Evolutionary conservation across 92 coral and sea anemone species (phyloP).

Genomic region (Phenganax subtilis): DNA sequence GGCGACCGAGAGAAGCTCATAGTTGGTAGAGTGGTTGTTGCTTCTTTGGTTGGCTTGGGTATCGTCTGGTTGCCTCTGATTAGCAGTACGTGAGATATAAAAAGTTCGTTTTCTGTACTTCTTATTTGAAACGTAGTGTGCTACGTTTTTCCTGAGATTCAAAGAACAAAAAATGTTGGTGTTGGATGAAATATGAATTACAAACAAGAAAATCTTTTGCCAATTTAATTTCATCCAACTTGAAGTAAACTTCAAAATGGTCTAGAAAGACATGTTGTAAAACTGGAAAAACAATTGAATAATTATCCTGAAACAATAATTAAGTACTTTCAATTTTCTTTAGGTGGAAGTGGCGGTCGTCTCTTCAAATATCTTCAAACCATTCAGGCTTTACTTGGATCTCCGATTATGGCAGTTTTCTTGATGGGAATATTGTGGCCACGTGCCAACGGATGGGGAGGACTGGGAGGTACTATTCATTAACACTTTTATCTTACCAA

Average conservation of each 20-base stretch:
- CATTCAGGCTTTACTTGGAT: slow-evolving; percentile 85
- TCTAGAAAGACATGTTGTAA: too few relatives aligned
- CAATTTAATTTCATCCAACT: too few relatives aligned
- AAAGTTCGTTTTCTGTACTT: too few relatives aligned
- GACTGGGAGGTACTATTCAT: slow-evolving; percentile 39
- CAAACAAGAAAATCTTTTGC: too few relatives aligned
- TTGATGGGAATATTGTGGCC: slow-evolving; percentile 92
- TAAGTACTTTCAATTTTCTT: not conserved
- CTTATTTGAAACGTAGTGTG: not conserved
- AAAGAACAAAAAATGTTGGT: too few relatives aligned
- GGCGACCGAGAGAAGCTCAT: slow-evolving; percentile 75
- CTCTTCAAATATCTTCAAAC: slow-evolving; percentile 93
- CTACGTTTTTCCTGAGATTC: not conserved
- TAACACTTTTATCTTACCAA: not conserved
- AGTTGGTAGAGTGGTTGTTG: slow-evolving; percentile 81
- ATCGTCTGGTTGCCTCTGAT: slow-evolving; percentile 87
- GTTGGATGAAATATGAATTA: too few relatives aligned
- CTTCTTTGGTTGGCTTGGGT: slow-evolving; percentile 62
- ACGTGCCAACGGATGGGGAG: slow-evolving; percentile 78
- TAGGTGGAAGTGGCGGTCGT: slow-evolving; percentile 74
- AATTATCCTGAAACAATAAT: too few relatives aligned
- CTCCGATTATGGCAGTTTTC: slow-evolving; percentile 86
- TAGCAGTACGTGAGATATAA: slow-evolving; percentile 55
- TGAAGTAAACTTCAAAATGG: too few relatives aligned
- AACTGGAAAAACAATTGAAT: too few relatives aligned